Conservation (phyloP, 1,140 invertebrate genomes). For the Heliothis subflexa region DNA sequence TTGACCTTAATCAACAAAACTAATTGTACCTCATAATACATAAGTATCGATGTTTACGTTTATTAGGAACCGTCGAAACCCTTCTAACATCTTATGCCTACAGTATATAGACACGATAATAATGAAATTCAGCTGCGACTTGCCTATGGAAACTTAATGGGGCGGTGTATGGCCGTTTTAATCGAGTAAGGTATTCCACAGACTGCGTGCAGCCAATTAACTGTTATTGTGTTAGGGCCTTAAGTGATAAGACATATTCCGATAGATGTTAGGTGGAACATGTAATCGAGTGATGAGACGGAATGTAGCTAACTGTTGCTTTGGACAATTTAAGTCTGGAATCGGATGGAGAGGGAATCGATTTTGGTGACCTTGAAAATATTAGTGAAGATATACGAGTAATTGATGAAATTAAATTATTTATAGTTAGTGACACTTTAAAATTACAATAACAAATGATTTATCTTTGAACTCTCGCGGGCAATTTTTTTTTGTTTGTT, state of each 20-base stretch:
- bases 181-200: slow-evolving; percentile 28
- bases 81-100: not conserved
- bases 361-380: too few relatives aligned
- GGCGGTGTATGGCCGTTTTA: slow-evolving; percentile 35
- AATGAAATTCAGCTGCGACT: slow-evolving; percentile 33
- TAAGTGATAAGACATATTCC: slow-evolving; percentile 6
- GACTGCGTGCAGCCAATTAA: slow-evolving; percentile 25
- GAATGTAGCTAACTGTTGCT: too few relatives aligned
- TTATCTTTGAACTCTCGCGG: too few relatives aligned
- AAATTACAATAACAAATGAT: too few relatives aligned
- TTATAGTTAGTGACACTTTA: too few relatives aligned
- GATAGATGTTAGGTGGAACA: not conserved
- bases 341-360: too few relatives aligned
- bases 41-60: not conserved
- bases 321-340: too few relatives aligned
- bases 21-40: too few relatives aligned
- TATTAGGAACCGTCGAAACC: not conserved
- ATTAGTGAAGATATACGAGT: too few relatives aligned
- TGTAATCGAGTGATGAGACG: not conserved
- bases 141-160: slow-evolving; percentile 18
- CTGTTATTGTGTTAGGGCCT: slow-evolving; percentile 5
- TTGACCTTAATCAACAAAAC: too few relatives aligned
- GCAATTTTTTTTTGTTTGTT: too few relatives aligned
- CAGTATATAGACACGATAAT: slow-evolving; percentile 1
- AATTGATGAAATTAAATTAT: too few relatives aligned